Conservation (phyloP, 2,113 vertebrate species). For the Struthio camelus region DNA sequence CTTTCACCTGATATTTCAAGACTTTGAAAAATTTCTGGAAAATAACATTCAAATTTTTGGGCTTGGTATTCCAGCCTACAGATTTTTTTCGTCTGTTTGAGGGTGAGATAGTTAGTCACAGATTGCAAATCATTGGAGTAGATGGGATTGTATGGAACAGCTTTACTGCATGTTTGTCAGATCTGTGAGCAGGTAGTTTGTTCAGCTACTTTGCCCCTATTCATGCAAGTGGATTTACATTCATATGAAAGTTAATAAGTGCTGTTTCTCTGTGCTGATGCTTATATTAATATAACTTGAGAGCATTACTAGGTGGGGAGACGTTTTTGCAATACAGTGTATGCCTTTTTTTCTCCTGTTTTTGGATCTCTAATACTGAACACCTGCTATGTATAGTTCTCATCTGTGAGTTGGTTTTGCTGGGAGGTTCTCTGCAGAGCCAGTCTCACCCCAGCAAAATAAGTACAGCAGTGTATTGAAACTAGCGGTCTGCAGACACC, state of each 20-base stretch:
- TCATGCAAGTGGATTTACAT: rapidly evolving
- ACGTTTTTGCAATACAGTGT: neutral
- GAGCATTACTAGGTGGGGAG: neutral
- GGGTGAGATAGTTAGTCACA: constrained; percentile 39
- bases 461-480: neutral
- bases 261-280: neutral
- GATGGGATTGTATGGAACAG: neutral
- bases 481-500: neutral
- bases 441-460: neutral
- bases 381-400: neutral
- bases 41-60: constrained; percentile 47
- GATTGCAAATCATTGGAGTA: constrained; percentile 53
- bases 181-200: neutral
- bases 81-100: constrained; percentile 56
- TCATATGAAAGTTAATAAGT: neutral
- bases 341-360: neutral
- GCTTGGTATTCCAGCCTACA: constrained; percentile 51
- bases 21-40: constrained; percentile 27
- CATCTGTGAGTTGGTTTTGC: neutral
- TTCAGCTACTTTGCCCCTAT: neutral
- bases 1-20: neutral
- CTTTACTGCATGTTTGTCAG: constrained; percentile 14
- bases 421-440: neutral
- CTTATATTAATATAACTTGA: neutral
- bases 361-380: neutral